Conservation (phyloP, 2,113 vertebrate genomes). For the Thalassarche chlororhynchos region DNA sequence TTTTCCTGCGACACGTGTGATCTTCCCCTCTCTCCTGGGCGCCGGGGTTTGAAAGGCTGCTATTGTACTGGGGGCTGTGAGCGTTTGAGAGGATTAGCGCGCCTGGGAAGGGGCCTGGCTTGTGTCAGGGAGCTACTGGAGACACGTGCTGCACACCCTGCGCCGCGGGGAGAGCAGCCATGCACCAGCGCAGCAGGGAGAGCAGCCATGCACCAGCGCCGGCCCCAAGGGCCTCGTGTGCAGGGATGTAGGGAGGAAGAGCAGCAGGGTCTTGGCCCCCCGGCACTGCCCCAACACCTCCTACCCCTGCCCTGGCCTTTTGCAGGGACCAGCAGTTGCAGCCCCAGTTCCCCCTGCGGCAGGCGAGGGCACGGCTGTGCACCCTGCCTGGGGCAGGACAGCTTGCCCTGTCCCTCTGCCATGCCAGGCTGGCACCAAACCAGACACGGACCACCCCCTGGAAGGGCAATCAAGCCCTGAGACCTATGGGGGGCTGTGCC, state of each 20-base stretch:
- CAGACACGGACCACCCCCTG: not conserved
- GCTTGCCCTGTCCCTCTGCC: not conserved
- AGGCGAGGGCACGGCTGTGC: not conserved
- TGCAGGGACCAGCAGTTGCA: not conserved
- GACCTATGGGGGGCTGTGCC: not conserved
- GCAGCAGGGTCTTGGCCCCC: not conserved
- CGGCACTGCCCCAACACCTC: not conserved
- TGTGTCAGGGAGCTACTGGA: not conserved
- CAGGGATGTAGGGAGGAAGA: not conserved
- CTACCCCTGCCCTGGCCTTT: not conserved
- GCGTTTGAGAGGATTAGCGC: not conserved
- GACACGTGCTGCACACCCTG: not conserved
- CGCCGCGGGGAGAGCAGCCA: accelerated
- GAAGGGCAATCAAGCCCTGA: not conserved
- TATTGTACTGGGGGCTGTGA: not conserved
- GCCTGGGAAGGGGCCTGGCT: not conserved
- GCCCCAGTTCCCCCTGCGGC: accelerated
- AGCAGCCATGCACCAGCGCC: accelerated
- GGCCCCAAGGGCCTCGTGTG: accelerated
- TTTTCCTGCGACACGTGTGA: not conserved
- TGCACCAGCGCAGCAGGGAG: accelerated
- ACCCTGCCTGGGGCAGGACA: not conserved
- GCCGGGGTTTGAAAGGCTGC: not conserved
- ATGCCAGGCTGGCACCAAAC: not conserved
- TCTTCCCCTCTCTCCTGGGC: not conserved